Conservation (phyloP, 2,113 vertebrate species). For the Rana temporaria region DNA sequence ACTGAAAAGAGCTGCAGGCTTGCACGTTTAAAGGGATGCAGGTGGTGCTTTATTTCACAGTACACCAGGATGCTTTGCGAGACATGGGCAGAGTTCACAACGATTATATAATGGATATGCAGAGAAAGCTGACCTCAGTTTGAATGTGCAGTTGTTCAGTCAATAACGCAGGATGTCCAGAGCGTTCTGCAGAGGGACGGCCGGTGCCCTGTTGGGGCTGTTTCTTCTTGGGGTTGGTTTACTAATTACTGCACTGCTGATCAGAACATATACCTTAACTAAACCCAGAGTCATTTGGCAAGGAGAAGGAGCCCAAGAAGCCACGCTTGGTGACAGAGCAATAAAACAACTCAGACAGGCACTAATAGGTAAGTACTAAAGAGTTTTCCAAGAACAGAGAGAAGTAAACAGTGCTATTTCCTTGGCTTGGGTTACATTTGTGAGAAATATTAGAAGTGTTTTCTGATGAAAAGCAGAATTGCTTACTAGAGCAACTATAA, state of each 20-base stretch:
- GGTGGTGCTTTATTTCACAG: too few relatives aligned
- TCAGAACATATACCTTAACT: background rate
- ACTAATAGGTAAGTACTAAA: background rate
- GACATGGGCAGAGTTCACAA: too few relatives aligned
- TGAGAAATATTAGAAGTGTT: too few relatives aligned
- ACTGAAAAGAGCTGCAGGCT: too few relatives aligned
- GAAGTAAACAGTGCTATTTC: too few relatives aligned
- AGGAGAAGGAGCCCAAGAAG: background rate
- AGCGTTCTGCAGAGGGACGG: background rate
- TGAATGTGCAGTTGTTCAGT: accelerated
- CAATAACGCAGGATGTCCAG: background rate
- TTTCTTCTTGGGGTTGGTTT: background rate
- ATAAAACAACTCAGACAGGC: background rate
- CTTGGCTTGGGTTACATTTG: too few relatives aligned
- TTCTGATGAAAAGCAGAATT: too few relatives aligned
- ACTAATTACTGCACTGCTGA: background rate
- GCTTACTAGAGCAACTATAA: too few relatives aligned
- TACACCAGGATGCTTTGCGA: too few relatives aligned
- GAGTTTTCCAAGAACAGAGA: too few relatives aligned
- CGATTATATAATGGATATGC: too few relatives aligned
- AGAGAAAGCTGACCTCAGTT: background rate
- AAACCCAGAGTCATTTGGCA: background rate
- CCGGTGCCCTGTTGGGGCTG: background rate
- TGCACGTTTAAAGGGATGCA: too few relatives aligned
- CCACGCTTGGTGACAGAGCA: background rate